A percentile compares a stretch with the other conserved stretches of the same genome.
Evolutionary conservation across 2,797 vertebrate species (phyloP).

Genomic region (Calcarius lapponicus): DNA sequence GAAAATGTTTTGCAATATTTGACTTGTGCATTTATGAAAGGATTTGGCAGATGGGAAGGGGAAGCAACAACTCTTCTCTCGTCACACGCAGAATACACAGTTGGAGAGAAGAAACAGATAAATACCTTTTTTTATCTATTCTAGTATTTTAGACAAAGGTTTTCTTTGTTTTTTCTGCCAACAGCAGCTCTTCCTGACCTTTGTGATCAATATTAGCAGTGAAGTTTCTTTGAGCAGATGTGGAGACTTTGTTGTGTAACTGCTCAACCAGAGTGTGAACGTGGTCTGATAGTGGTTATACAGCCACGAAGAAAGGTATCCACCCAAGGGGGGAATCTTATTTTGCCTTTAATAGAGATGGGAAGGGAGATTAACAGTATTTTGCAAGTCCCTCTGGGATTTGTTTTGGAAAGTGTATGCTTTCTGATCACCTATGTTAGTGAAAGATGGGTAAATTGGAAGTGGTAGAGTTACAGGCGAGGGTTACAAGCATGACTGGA

Average conservation of each 20-base stretch:
- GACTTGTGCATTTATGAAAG: neutral
- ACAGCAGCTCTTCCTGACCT: neutral
- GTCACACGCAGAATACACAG: neutral
- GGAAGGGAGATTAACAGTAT: neutral
- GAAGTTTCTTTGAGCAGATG: neutral
- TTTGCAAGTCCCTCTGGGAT: neutral
- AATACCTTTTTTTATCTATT: neutral
- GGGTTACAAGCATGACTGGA: neutral
- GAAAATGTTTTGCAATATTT: neutral
- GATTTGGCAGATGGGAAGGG: neutral
- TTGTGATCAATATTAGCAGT: neutral
- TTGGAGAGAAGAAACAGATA: neutral
- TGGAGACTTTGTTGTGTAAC: neutral
- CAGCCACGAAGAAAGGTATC: neutral
- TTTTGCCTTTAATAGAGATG: neutral
- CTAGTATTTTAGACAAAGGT: neutral
- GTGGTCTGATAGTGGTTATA: neutral
- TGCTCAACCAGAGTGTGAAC: neutral
- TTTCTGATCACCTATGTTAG: neutral
- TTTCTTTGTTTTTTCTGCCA: neutral
- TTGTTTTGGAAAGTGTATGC: neutral
- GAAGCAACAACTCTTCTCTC: neutral
- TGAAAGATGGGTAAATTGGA: neutral
- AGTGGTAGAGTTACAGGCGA: neutral
- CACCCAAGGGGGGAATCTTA: neutral